Percentiles rank a stretch among this genome's conserved stretches.
Conservation (phyloP, 1,140 invertebrate genomes). For the Cardiocondyla obscurior region DNA sequence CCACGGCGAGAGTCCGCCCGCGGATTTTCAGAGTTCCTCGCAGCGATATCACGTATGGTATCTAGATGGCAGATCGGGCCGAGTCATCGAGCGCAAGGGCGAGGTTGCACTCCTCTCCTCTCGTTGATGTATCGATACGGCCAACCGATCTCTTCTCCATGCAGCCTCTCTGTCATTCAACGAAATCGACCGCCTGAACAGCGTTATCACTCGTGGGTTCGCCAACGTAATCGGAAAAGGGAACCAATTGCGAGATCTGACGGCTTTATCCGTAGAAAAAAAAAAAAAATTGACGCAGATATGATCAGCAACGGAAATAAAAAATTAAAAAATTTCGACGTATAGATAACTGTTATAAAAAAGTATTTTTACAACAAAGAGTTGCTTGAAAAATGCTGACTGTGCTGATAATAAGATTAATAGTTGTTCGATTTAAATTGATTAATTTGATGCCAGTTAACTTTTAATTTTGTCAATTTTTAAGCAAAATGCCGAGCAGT, state of each 20-base stretch:
- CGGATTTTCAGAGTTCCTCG: slow-evolving; percentile 64
- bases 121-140: slow-evolving; percentile 46
- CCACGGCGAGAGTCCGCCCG: slow-evolving; percentile 37
- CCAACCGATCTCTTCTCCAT: slow-evolving; percentile 22
- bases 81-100: slow-evolving; percentile 48
- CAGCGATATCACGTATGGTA: slow-evolving; percentile 55
- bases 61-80: slow-evolving; percentile 60
- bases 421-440: not conserved
- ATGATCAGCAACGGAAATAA: not conserved
- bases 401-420: not conserved
- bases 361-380: not conserved
- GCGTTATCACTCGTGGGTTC: not conserved
- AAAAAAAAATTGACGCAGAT: slow-evolving; percentile 13
- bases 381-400: not conserved
- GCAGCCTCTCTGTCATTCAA: slow-evolving; percentile 35
- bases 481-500: no score
- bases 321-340: not conserved
- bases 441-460: not conserved
- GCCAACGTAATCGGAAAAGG: not conserved
- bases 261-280: slow-evolving; percentile 21
- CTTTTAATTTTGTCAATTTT: not conserved
- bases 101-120: slow-evolving; percentile 22
- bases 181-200: slow-evolving; percentile 6
- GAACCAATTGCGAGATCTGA: slow-evolving; percentile 35
- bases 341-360: not conserved